A percentile compares a stretch with the other conserved stretches of the same genome.
Conservation (phyloP, 2,888 invertebrate genomes). For the Drosophila recens region DNA sequence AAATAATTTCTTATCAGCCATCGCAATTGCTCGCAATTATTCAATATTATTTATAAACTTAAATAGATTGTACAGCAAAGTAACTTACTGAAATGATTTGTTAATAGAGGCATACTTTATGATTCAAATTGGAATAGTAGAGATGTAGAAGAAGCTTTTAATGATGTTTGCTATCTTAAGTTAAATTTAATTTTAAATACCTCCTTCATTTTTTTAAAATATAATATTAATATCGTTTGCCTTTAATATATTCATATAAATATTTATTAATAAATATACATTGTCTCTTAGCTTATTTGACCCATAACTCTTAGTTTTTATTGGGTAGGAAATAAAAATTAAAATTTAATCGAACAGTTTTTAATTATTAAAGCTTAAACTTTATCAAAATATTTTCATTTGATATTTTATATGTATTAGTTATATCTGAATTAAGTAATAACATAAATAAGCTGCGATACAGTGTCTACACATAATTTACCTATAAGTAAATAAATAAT, state of each 20-base stretch:
- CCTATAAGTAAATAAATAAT: neutral
- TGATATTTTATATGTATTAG: no score
- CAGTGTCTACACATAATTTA: neutral
- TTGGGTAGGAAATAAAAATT: no score
- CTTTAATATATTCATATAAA: no score
- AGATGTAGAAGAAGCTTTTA: neutral
- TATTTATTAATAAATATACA: no score
- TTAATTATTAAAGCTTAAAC: no score
- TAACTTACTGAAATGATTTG: neutral
- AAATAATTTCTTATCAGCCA: neutral
- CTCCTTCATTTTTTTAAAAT: neutral
- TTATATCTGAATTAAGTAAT: no score
- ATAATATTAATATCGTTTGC: neutral
- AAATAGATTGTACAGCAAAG: neutral
- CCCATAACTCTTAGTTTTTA: no score
- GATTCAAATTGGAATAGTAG: neutral
- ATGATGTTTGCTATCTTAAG: neutral
- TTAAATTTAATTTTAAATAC: neutral
- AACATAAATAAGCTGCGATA: no score
- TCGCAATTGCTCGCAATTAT: neutral
- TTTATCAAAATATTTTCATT: no score
- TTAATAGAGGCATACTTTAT: neutral
- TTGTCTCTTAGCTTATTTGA: no score
- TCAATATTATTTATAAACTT: neutral
- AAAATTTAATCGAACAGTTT: no score